Evolutionary conservation across 2,888 invertebrate species (phyloP), one percentile per base, ranked within the genome.

Genomic region (Punctoribates punctum): DNA sequence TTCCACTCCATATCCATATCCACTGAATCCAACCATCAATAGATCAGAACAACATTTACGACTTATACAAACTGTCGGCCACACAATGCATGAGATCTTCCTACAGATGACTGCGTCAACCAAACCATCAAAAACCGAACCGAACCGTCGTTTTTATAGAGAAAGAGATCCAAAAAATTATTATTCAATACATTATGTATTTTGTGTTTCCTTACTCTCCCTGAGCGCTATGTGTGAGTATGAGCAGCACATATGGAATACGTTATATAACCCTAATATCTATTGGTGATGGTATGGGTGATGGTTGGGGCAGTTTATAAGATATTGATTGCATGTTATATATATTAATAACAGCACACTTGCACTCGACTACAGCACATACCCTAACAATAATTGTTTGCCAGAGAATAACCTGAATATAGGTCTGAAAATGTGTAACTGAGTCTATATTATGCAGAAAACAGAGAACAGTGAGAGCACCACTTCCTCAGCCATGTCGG

Each of bases 51-150:
- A 78, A 77, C 76, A 73, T 79, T 77, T 79, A 78, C 72, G 78
- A 78, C 27, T 46, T 78, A 42, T 78, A 77, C 78, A 78, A 77
- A 77, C 51, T 79, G 46, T 78, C 78, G 74, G 75, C 74, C 38
- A 77, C 76, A 15, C 65, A 67, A 70, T 77, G 77, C 74, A 70
- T 54, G 67, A 67, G 51, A 57, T 48, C 77, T 54, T 48, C 77
- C 34, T 78, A 76, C 73, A 73, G 78, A 72, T 79, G 79, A 79
- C 73, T 72, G 13, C 60, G 74, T 73, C 65, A 38, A 57, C 38
- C 38, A 70, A 42, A 70, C 72, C 23, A 29, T 70, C 70, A 15
- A 23, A 25, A 60, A 51, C 57, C 17, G 20, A 25, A 60, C 60
- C 27, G 27, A 60, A 60, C 11, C 60, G 42, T 11, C 42, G 42